Evolutionary conservation across 2,797 vertebrate genomes (phyloP), one percentile per base, ranked within the genome.

Genomic region (Melanotaenia trifasciata): DNA sequence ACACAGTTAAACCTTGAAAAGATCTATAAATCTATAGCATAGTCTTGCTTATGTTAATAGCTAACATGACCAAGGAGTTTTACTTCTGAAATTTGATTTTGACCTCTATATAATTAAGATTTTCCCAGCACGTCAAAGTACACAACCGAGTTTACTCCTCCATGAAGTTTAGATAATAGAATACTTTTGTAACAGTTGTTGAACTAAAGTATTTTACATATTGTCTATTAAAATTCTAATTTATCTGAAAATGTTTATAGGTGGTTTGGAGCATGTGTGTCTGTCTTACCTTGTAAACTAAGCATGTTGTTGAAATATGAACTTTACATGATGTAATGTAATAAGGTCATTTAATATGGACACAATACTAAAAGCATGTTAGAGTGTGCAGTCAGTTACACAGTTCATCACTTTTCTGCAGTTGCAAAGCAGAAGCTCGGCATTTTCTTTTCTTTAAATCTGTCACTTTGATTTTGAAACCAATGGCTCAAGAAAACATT

Each of bases 401-500:
- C 63, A 67, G 57, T 59, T 76, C 63, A 79, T 78, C 58, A 70
- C 38, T 51, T 35, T 66, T 43, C 54, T n/a, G 57, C 73, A 65
- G 58, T 79, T 78, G 64, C 22, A 70, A 68, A 71, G 64, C 66
- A 58, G 16, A 60, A 71, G 35, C 67, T 66, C 67, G 83, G 72
- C 26, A 67, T 14, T 63, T 70, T 62, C 67, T 50, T 72, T 63
- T 53, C 53, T 28, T 53, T 7, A 8, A 70, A 76, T 62, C 68
- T 67, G 77, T 90, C 84, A 87, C 84, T 89, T 91, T 87, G 80
- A 91, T 90, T 90, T 86, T 76, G 62, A 83, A 83, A 89, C 72
- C 74, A 74, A 61, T 68, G 81, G 77, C 68, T 79, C 67, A 77
- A 51, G 73, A 84, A 85, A 89, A 84, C 81, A 80, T 76, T 79